Percentiles rank a stretch among this genome's conserved stretches.
Evolutionary conservation across 2,797 vertebrate species (phyloP).

Genomic region (Hirundo rustica): DNA sequence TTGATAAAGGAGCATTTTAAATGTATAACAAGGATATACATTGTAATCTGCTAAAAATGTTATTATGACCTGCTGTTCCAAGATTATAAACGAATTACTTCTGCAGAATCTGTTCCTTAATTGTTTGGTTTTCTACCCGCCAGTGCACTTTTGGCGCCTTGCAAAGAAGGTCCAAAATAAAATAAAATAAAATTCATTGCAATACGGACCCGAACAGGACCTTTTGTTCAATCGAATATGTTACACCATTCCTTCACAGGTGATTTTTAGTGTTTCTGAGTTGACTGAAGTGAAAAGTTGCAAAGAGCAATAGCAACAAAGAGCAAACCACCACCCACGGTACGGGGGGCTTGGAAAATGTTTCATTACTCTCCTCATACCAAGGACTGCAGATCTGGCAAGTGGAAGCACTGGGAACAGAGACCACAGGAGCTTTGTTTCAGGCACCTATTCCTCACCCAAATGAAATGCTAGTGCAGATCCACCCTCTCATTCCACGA

Average conservation of each 20-base stretch:
- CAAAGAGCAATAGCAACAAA: not conserved
- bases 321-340: not conserved
- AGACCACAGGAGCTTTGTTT: not conserved
- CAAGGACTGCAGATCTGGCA: not conserved
- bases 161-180: not conserved
- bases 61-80: not conserved
- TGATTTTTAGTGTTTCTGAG: not conserved
- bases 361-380: not conserved
- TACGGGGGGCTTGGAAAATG: not conserved
- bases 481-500: not conserved
- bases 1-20: not conserved
- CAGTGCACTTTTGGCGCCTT: not conserved
- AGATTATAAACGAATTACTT: not conserved
- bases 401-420: fast-evolving
- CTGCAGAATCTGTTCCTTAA: not conserved
- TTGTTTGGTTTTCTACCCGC: not conserved
- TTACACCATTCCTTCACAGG: not conserved
- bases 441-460: not conserved
- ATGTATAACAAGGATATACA: not conserved
- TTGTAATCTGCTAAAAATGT: not conserved
- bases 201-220: not conserved
- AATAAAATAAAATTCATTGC: not conserved
- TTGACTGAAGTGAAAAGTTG: not conserved
- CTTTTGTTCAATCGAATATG: not conserved
- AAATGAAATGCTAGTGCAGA: not conserved